Evolutionary conservation across 2,797 vertebrate species (phyloP), one percentile per base, ranked within the genome.

Genomic region (Petrocephalus sullivani): DNA sequence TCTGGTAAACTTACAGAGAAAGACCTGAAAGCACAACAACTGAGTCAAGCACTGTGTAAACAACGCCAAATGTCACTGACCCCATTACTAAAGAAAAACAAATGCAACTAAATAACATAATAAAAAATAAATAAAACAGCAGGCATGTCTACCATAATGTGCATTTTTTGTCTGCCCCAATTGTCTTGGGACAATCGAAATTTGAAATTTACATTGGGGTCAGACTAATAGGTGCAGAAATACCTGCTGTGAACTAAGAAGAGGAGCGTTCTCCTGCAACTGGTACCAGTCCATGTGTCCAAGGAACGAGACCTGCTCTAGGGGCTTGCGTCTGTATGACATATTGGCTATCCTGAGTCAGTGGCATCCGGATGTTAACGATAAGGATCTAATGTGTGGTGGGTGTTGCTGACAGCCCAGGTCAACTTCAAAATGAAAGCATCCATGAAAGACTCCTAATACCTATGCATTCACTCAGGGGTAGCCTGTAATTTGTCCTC

Each of bases 101-200:
- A 84, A 84, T 54, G 81, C 41, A 84, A 54, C 49, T 84, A 54
- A 10, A 54, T 84, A 84, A 84, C 49, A 53, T 84, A 84, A 51
- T 53, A 7, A 53, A 83, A 51, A 51, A 46, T 49, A 53, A 49
- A 83, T 21, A 53, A 23, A 54, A 23, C 21, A 12, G 1, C 46
- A 51, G 46, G 51, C 46, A 84, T 51, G 46, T 54, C 81, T 16
- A 54, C 16, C 81, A 83, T 21, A 83, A 12, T 5, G 81, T 54
- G 9, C 3, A 16, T 54, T 84, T 14, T 84, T 84, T n/a, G 41
- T 49, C n/a, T 54, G 49, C 10, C 21, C n/a, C 21, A 84, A 23
- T 84, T 54, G 81, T 54, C 12, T 51, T 84, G 16, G 21, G 46
- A 28, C 10, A 84, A 84, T 5, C n/a, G 81, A 84, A 51, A 51